Conservation (phyloP, 1,140 invertebrate species). For the Aphis gossypii region DNA sequence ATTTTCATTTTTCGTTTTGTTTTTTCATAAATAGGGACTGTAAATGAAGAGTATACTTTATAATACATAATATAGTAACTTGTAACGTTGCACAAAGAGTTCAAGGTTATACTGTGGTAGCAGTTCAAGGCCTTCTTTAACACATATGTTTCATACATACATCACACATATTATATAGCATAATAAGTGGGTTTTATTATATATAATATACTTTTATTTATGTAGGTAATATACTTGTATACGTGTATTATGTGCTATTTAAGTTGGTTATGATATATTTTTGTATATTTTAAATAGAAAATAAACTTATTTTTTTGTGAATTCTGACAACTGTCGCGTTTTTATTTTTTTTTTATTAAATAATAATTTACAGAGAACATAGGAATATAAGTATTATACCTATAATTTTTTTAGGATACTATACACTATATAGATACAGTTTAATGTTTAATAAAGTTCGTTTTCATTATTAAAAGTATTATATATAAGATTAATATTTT, state of each 20-base stretch:
- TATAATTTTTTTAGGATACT: background rate
- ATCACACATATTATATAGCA: background rate
- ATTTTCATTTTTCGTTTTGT: background rate
- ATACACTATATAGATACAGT: background rate
- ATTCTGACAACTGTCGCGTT: background rate
- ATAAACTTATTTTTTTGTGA: background rate
- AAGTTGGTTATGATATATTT: background rate
- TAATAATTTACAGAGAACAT: background rate
- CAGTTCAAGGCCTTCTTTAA: conserved; percentile 40
- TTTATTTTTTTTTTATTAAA: background rate
- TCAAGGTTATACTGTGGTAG: conserved; percentile 46
- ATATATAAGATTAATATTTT: background rate
- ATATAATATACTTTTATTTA: background rate
- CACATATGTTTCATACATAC: background rate
- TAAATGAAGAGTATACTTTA: background rate
- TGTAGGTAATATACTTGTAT: background rate
- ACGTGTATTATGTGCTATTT: background rate
- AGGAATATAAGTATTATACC: background rate
- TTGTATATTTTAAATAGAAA: background rate
- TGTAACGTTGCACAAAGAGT: conserved; percentile 14
- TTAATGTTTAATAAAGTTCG: background rate
- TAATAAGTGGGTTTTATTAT: background rate
- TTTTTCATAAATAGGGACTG: background rate
- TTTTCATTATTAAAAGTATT: background rate
- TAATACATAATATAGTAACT: background rate